Evolutionary conservation across 2,113 vertebrate genomes (phyloP), one percentile per base, ranked within the genome.

Genomic region (Romanogobio albipinnatus): DNA sequence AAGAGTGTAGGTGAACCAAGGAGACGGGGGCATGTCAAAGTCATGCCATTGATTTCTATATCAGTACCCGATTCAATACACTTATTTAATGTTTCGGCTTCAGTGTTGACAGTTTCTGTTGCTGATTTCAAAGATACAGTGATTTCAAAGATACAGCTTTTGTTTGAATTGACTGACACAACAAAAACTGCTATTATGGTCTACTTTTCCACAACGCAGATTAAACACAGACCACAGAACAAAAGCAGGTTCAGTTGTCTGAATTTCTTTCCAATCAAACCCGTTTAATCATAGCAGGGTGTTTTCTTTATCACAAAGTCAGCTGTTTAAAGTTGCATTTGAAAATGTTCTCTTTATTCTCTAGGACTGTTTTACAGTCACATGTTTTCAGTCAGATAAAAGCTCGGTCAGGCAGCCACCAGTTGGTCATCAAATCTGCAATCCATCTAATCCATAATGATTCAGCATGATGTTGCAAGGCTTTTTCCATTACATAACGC

Each of bases 371-470:
- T 64, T 53, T 79, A 53, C 68, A 24, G 64, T 79, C 19, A 58
- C n/a, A 78, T 49, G 58, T 68, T 59, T 68, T 33, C 64, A 66
- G 64, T 80, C 58, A 47, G 66, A 71, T 79, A 36, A 76, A 83
- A 49, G 43, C 47, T 68, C 0, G 15, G 22, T 61, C 19, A 66
- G 36, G 64, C 29, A 47, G 53, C 58, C 33, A 75, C 81, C 33
- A n/a, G 61, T 49, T 13, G 24, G 49, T 53, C 74, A 73, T 56
- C 59, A 82, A 76, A 73, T 82, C 45, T 47, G 49, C 73, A 68
- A 66, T 86, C 78, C 47, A 71, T 51, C 84, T 86, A 86, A 89
- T 86, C 85, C 82, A 76, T 61, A 88, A 81, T 47, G 61, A 81
- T 86, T 83, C 58, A 64, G 24, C 33, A 5, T 29, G 73, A 73